These are phyloP conservation scores for Agrenia bidenticulata DNA, from an alignment of 2,888 invertebrate species.

Conservation along the genomic window DNA sequence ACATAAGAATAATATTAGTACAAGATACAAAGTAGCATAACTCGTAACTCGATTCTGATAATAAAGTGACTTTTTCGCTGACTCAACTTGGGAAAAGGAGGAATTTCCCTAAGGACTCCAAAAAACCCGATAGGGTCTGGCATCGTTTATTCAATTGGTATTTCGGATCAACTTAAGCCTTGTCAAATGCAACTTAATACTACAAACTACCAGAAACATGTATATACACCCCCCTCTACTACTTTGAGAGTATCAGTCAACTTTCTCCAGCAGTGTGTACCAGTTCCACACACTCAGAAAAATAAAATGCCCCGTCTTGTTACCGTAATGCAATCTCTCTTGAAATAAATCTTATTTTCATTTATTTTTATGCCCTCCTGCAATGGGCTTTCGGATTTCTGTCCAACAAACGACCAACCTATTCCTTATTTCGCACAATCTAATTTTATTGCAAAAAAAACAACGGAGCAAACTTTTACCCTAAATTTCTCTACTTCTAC, in stretches of 20 bases:
- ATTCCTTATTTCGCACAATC: no score
- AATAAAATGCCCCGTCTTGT: conserved; percentile 6
- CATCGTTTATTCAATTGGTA: conserved; percentile 15
- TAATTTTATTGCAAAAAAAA: no score
- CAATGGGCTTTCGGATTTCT: no score
- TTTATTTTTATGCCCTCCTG: conserved; percentile 2
- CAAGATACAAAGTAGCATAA: neutral
- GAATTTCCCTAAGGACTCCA: conserved; percentile 14
- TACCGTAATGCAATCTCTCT: conserved; percentile 1
- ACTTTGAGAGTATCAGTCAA: no score
- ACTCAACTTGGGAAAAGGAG: neutral
- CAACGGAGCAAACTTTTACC: no score
- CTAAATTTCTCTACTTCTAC: no score
- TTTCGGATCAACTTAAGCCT: conserved; percentile 12
- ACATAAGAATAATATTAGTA: neutral
- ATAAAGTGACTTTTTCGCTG: conserved; percentile 21
- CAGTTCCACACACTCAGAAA: neutral
- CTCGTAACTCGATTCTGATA: conserved; percentile 14
- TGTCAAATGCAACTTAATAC: conserved; percentile 9
- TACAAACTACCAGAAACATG: neutral
- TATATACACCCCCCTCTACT: no score
- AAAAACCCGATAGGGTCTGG: conserved; percentile 10
- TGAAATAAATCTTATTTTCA: conserved; percentile 8
- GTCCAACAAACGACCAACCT: no score
- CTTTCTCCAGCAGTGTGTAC: neutral